Evolutionary conservation across 2,888 invertebrate species (phyloP).

Genomic region (Volucella bombylans): DNA sequence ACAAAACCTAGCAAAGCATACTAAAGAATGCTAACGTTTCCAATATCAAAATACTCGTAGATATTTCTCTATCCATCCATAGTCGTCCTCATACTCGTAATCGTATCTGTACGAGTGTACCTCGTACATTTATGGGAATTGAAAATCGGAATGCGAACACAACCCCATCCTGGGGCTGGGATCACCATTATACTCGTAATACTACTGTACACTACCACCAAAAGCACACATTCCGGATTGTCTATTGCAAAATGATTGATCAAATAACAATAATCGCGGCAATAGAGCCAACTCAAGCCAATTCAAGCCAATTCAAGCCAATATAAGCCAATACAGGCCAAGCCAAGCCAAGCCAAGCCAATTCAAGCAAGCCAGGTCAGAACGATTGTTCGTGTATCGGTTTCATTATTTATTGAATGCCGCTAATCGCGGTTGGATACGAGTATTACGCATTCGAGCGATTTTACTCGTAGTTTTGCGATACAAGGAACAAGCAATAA

Average conservation of each 20-base stretch:
- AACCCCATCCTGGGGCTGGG: slow-evolving; percentile 39
- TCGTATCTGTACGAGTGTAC: slow-evolving; percentile 9
- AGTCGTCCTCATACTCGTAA: not conserved
- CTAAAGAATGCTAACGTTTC: slow-evolving; percentile 51
- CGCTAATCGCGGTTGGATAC: slow-evolving; percentile 64
- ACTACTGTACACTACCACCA: slow-evolving; percentile 28
- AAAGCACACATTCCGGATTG: slow-evolving; percentile 33
- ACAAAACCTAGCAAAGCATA: slow-evolving; percentile 53
- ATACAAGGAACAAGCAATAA: slow-evolving; percentile 25
- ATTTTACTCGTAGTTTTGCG: slow-evolving; percentile 23
- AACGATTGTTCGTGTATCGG: slow-evolving; percentile 67
- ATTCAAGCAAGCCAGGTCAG: slow-evolving; percentile 3
- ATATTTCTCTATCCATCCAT: no score
- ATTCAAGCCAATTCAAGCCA: no score
- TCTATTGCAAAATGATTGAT: slow-evolving; percentile 71
- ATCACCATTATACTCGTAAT: slow-evolving; percentile 7
- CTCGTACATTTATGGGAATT: slow-evolving; percentile 6
- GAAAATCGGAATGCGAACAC: slow-evolving; percentile 51
- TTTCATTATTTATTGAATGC: slow-evolving; percentile 72
- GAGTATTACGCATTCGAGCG: slow-evolving; percentile 59
- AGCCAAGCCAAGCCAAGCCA: no score
- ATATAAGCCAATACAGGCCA: no score
- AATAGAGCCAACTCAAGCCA: slow-evolving; percentile 40
- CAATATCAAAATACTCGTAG: slow-evolving; percentile 54
- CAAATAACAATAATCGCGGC: slow-evolving; percentile 72